phyloP scores from a whole-genome alignment of 2,113 vertebrate genomes.

The Phocoena sinus region DNA sequence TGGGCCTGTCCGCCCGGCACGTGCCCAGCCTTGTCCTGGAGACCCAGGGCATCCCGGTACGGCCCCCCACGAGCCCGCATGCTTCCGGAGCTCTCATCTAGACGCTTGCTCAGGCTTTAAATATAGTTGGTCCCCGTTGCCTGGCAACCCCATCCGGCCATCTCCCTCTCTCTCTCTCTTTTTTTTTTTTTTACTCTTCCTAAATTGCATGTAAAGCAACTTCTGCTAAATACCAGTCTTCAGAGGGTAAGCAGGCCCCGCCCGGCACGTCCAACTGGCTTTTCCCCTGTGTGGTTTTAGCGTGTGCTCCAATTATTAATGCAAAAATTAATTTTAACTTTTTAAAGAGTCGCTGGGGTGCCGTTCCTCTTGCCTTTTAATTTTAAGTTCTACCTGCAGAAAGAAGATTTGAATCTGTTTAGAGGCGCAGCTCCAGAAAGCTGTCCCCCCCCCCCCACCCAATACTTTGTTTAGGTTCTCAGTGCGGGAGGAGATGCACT shows the following conservation, averaged over 20 bases:
- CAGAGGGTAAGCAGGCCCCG: conserved; percentile 24
- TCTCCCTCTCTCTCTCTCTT: neutral
- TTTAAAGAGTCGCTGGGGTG: neutral
- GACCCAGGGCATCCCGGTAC: conserved; percentile 94
- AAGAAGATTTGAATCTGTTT: neutral
- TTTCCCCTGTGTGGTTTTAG: neutral
- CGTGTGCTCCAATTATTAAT: neutral
- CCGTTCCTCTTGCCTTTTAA: neutral
- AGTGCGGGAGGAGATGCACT: neutral
- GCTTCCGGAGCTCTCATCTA: conserved; percentile 36
- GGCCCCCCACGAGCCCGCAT: conserved; percentile 66
- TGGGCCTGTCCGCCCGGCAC: conserved; percentile 90
- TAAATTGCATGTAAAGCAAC: neutral
- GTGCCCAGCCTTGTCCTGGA: conserved; percentile 93
- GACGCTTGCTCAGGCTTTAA: conserved; percentile 69
- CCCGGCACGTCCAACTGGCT: neutral
- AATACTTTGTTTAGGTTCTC: neutral
- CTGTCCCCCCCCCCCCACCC: neutral
- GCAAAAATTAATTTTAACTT: conserved; percentile 33
- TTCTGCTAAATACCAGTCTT: conserved; percentile 15
- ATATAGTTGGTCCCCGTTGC: conserved; percentile 70
- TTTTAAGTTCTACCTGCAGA: neutral
- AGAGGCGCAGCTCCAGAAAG: neutral
- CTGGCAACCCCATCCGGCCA: conserved; percentile 50
- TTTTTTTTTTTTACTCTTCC: neutral